phyloP scores from a whole-genome alignment of 53 echinoderm and acorn worm genomes.

The Apostichopus leukothele region DNA sequence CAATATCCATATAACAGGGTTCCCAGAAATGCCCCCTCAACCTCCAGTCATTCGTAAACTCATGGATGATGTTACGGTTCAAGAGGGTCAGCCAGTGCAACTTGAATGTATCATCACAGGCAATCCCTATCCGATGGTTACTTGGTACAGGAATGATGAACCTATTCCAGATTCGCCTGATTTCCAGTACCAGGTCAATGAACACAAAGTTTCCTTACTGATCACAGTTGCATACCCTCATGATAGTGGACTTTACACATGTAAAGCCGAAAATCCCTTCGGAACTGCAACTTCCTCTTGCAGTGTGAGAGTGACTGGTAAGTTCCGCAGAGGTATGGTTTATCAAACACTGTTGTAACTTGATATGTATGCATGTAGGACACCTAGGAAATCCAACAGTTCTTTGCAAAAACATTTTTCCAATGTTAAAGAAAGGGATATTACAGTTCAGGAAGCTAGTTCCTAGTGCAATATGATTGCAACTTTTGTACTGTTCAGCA shows the following conservation, averaged over 20 bases:
- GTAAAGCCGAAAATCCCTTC: slow-evolving; percentile 83
- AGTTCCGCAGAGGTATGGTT: slow-evolving; percentile 25
- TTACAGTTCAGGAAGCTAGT: no score
- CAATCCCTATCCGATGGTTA: slow-evolving; percentile 81
- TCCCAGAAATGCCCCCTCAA: slow-evolving; percentile 76
- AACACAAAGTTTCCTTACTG: slow-evolving; percentile 81
- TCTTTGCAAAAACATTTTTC: no score
- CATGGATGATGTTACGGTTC: slow-evolving; percentile 67
- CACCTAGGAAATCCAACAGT: no score
- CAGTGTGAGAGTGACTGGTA: slow-evolving; percentile 80
- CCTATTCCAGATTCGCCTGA: slow-evolving; percentile 84
- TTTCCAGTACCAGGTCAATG: slow-evolving; percentile 91
- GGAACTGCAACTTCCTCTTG: slow-evolving; percentile 90
- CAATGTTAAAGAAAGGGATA: no score
- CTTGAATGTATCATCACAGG: slow-evolving; percentile 91
- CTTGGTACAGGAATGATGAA: slow-evolving; percentile 83
- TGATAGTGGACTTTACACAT: slow-evolving; percentile 93
- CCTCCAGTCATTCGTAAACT: slow-evolving; percentile 82
- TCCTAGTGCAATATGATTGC: no score
- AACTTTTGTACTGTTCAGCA: no score
- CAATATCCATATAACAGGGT: slow-evolving; percentile 79
- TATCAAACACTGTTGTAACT: no score
- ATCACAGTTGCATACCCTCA: slow-evolving; percentile 81
- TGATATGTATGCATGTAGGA: no score
- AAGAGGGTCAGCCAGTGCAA: slow-evolving; percentile 81